These are phyloP conservation scores for Myopa tessellatipennis DNA, from an alignment of 2,888 invertebrate genomes.

Conservation along the genomic window DNA sequence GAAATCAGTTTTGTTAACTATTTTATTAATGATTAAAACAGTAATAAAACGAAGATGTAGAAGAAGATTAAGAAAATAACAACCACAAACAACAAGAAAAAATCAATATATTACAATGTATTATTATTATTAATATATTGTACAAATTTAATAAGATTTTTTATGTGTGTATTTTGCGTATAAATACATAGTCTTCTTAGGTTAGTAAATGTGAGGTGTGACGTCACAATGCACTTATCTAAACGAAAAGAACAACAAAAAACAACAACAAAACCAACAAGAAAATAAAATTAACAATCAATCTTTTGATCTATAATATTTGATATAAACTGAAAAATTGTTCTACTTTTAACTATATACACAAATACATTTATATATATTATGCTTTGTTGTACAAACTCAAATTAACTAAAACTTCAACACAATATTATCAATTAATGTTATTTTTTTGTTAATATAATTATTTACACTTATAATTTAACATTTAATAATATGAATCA, in stretches of 20 bases:
- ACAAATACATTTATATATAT: too few relatives aligned
- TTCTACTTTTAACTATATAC: conserved; percentile 15
- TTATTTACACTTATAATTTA: conserved; percentile 1
- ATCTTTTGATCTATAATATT: not conserved
- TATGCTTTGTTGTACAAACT: not conserved
- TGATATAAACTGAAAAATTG: conserved; percentile 20
- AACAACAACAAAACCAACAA: conserved; percentile 4
- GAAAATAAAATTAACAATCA: too few relatives aligned
- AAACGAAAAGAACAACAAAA: not conserved
- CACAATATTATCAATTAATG: conserved; percentile 2
- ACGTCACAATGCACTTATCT: conserved; percentile 9
- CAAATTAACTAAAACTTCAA: not conserved
- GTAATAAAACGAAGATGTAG: not conserved
- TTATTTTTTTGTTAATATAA: not conserved
- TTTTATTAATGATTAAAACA: not conserved
- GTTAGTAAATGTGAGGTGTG: not conserved
- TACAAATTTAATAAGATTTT: not conserved
- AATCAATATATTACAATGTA: not conserved
- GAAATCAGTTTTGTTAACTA: conserved; percentile 26
- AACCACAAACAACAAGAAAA: not conserved
- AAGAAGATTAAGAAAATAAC: not conserved
- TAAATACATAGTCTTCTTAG: not conserved
- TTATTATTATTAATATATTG: not conserved
- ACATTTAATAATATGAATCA: conserved; percentile 5
- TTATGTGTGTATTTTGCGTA: not conserved